These are phyloP conservation scores for Auanema freiburgensis DNA, from an alignment of 2,888 invertebrate genomes.

Conservation along the genomic window DNA sequence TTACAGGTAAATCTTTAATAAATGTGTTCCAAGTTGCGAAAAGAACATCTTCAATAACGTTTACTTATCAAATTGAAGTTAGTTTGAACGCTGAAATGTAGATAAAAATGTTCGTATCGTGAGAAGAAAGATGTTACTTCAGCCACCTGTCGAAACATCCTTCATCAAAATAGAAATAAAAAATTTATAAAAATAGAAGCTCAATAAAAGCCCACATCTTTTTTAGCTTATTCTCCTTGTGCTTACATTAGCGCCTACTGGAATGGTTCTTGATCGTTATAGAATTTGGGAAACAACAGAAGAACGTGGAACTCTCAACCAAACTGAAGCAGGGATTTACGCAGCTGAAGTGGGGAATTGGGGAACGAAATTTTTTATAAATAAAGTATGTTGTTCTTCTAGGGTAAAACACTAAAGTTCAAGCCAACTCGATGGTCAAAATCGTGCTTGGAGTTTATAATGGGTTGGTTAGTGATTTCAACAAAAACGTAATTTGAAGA, in stretches of 20 bases:
- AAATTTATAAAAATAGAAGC: too few species aligned
- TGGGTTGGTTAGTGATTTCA: conserved; percentile 44
- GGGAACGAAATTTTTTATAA: neutral
- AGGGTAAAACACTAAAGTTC: conserved; percentile 31
- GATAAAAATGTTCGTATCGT: too few species aligned
- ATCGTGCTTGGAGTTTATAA: conserved; percentile 49
- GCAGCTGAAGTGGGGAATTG: conserved; percentile 20
- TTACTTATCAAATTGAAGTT: too few species aligned
- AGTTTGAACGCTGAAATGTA: too few species aligned
- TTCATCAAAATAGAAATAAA: too few species aligned
- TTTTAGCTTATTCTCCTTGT: conserved; percentile 44
- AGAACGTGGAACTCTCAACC: conserved; percentile 31
- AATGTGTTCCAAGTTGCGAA: neutral
- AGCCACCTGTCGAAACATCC: too few species aligned
- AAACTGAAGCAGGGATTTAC: conserved; percentile 35
- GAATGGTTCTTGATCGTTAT: conserved; percentile 48
- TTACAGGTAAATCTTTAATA: conserved; percentile 27
- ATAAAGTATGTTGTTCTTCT: neutral
- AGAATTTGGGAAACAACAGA: conserved; percentile 40
- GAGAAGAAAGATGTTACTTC: too few species aligned
- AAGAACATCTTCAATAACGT: too few species aligned
- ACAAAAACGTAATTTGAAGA: neutral
- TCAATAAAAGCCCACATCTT: too few species aligned
- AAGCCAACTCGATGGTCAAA: conserved; percentile 46
- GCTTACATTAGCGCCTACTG: conserved; percentile 39